Base-by-base conservation (phyloP, 2,888 invertebrate genomes). In the Drosophila merina region DNA sequence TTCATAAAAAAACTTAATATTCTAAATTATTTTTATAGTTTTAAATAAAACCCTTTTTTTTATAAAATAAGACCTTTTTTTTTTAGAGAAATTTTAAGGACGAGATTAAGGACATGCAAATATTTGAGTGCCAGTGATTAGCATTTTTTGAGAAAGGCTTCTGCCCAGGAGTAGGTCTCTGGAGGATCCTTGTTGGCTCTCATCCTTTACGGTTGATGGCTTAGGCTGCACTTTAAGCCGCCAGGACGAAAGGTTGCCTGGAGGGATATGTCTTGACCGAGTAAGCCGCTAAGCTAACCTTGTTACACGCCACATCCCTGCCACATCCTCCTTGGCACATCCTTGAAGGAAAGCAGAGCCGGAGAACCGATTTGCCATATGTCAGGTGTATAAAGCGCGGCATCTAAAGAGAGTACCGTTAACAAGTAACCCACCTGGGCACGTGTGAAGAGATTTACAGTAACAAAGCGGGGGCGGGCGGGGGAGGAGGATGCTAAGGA, bases 251-350 rank as follows among this genome's bases (percentile, higher is more conserved):
- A 28, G 26, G 28, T n/a, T 50, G 56, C 14, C 36, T 36, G 38
- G 68, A 57, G 38, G 30, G 42, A 36, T 60, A 38, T 57, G 73
- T 63, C 70, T 64, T 72, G 70, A 70, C 70, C 81, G 80, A 67
- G 77, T 86, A 80, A 80, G 85, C 59, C 84, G 60, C 78, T 80
- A 80, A 80, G 84, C 86, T 67, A 79, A 79, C 74, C 69, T 62
- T 57, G 66, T 76, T 79, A 69, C 64, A 58, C 52, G 71, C 79
- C 66, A 54, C 63, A 74, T 48, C 36, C 48, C 48, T 9, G 14
- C 14, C 47, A 56, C 45, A 20, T 47, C 14, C 31, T 48, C 36
- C 48, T 54, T 9, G 14, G 14, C 47, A 56, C 45, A 20, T 47
- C 14, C 31, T 7, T 57, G 44, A 50, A 36, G 52, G 50, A 38